Conservation (phyloP, 2,797 vertebrate species). For the Gymnoscopelus braueri region DNA sequence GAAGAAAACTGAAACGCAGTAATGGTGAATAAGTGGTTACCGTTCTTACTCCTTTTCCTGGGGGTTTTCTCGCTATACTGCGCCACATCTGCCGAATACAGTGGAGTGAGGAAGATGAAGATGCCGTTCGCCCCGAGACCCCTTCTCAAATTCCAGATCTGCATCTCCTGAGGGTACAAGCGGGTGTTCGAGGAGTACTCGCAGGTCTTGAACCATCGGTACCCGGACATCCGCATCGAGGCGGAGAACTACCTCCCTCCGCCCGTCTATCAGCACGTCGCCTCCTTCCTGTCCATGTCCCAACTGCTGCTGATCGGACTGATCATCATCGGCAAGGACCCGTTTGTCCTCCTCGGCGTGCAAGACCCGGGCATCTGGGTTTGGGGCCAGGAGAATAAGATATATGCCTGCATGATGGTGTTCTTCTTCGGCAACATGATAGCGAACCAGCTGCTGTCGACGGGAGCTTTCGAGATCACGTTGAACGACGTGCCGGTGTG, state of each 20-base stretch:
- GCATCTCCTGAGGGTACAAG: slow-evolving; percentile 99
- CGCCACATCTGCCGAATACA: slow-evolving; percentile 78
- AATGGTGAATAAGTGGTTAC: slow-evolving; percentile 70
- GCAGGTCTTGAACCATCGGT: slow-evolving; percentile 98
- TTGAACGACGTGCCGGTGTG: slow-evolving; percentile 98
- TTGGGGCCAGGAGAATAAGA: slow-evolving; percentile 99
- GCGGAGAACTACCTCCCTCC: slow-evolving; percentile 97
- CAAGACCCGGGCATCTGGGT: slow-evolving; percentile 95
- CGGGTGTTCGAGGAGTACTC: slow-evolving; percentile 99
- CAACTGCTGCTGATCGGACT: slow-evolving; percentile 97
- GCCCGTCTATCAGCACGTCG: slow-evolving; percentile 93
- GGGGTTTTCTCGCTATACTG: slow-evolving; percentile 75
- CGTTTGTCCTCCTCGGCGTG: slow-evolving; percentile 92
- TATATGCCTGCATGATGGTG: slow-evolving; percentile 99
- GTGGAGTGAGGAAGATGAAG: slow-evolving; percentile 89
- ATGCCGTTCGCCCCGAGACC: slow-evolving; percentile 95
- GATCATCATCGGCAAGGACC: slow-evolving; percentile 95
- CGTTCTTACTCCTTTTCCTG: slow-evolving; percentile 71
- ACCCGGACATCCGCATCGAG: slow-evolving; percentile 99
- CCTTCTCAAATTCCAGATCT: slow-evolving; percentile 96
- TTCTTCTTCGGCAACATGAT: slow-evolving; percentile 99
- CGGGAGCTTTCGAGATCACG: slow-evolving; percentile 97
- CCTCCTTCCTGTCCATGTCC: slow-evolving; percentile 97
- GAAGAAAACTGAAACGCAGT: slow-evolving; percentile 23
- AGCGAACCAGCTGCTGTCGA: slow-evolving; percentile 99